Percentiles rank a stretch among this genome's conserved stretches.
Evolutionary conservation across 2,113 vertebrate genomes (phyloP).

Genomic region (Pelobates fuscus): DNA sequence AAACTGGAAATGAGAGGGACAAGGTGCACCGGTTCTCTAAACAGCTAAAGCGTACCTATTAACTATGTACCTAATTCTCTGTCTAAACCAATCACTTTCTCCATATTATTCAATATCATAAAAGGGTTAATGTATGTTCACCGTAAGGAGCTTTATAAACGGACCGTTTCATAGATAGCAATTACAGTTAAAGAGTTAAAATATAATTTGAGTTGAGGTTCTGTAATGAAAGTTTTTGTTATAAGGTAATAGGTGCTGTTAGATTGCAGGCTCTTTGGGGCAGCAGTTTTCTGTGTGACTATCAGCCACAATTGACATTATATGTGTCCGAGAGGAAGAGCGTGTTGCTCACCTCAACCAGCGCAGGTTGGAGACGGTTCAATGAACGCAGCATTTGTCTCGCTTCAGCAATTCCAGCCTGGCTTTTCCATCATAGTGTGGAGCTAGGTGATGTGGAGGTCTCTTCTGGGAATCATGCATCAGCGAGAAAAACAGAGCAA

Average conservation of each 20-base stretch:
- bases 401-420: not conserved
- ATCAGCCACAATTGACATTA: constrained; percentile 15
- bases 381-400: not conserved
- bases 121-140: no score
- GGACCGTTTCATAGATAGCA: no score
- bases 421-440: not conserved
- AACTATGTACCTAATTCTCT: no score
- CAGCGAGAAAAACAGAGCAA: not conserved
- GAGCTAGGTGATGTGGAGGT: not conserved
- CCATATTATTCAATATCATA: no score
- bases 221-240: no score
- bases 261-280: not conserved
- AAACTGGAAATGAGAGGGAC: no score
- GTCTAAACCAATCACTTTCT: no score
- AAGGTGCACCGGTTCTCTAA: no score
- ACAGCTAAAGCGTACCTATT: no score
- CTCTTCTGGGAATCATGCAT: not conserved
- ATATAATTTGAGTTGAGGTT: no score
- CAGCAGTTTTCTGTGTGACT: not conserved
- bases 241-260: not conserved
- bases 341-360: not conserved
- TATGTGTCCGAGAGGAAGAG: not conserved
- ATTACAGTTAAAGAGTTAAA: no score
- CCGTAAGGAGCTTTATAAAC: no score
- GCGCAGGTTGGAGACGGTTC: constrained; percentile 6